These are phyloP conservation scores for Cervus canadensis DNA, from an alignment of 2,113 vertebrate genomes.

Conservation along the genomic window DNA sequence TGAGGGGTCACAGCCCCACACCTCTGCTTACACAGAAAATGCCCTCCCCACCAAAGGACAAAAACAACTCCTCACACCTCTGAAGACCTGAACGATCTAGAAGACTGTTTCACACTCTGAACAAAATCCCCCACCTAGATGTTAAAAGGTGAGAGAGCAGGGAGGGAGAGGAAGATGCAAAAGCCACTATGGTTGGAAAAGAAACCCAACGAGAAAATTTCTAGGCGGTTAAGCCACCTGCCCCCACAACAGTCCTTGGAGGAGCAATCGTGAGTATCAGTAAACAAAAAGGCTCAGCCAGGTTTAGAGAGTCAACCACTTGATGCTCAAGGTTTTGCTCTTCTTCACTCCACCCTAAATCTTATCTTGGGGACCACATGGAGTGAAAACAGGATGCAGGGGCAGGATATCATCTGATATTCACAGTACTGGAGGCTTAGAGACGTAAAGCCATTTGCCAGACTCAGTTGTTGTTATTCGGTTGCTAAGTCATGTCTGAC, in stretches of 20 bases:
- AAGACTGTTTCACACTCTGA: conserved; percentile 55
- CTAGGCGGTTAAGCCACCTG: not conserved
- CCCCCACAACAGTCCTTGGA: not conserved
- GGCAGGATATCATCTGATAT: not conserved
- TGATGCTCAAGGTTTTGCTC: not conserved
- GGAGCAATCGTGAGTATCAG: not conserved
- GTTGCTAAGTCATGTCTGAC: not conserved
- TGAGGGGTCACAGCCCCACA: not conserved
- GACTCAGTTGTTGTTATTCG: not conserved
- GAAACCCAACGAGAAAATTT: not conserved
- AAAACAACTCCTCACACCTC: conserved; percentile 1
- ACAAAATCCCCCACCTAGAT: conserved; percentile 68
- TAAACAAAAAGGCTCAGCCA: not conserved
- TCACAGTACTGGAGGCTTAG: not conserved
- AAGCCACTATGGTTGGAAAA: conserved; percentile 39
- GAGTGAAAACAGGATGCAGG: not conserved
- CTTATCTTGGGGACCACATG: not conserved
- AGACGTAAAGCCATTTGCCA: not conserved
- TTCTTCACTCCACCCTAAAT: not conserved
- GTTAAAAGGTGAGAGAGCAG: not conserved
- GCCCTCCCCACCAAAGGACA: not conserved
- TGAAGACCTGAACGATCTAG: not conserved
- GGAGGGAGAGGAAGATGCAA: not conserved
- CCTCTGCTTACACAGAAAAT: not conserved
- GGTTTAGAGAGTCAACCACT: not conserved